Conservation (phyloP, 2,113 vertebrate genomes). For the Rhinichthys klamathensis region DNA sequence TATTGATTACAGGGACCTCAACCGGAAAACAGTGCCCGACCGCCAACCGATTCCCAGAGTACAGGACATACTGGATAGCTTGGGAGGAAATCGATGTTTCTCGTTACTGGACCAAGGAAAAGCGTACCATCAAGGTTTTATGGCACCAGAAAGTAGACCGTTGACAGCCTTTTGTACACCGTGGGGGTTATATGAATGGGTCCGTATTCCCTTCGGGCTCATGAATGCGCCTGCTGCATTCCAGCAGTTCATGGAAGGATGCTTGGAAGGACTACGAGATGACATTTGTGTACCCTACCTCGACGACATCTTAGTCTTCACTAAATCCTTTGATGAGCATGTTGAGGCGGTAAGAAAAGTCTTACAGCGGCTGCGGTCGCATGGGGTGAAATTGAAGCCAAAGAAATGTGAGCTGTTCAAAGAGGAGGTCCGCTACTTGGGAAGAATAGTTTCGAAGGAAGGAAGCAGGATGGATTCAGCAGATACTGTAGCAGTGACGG, state of each 20-base stretch:
- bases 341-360: not conserved
- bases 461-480: not conserved
- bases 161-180: not conserved
- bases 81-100: not conserved
- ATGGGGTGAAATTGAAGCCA: constrained; percentile 7
- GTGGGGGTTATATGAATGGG: not conserved
- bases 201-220: not conserved
- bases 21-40: no score
- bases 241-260: not conserved
- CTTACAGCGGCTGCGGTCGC: not conserved
- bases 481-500: constrained; percentile 5
- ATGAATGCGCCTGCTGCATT: not conserved
- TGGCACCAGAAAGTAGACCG: not conserved
- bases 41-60: no score
- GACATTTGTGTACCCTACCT: not conserved
- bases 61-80: not conserved
- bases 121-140: not conserved
- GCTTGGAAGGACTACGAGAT: not conserved
- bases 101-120: not conserved
- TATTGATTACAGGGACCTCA: no score
- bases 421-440: not conserved
- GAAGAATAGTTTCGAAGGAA: not conserved
- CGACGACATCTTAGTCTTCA: not conserved
- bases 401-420: not conserved
- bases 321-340: constrained; percentile 12